Base-by-base conservation (phyloP, 2,113 vertebrate species). In the Pholis gunnellus region DNA sequence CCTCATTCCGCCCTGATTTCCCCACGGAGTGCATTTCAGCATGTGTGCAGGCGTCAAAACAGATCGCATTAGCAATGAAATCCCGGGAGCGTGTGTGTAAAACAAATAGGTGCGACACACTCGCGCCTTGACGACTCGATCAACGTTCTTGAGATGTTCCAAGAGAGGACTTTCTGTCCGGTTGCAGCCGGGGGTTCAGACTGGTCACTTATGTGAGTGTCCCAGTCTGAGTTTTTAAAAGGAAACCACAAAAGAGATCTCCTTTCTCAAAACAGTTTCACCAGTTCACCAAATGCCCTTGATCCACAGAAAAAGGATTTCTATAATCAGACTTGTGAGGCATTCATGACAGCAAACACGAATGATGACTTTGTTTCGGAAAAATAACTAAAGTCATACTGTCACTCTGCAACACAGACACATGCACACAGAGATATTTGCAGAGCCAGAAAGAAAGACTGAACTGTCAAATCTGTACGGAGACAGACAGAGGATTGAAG, bases 1-100 rank as follows among this genome's bases (percentile, higher is more conserved):
- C 69, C 52, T 76, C 77, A 73, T 14, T 79, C 50, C 56, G 57
- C 52, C 72, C 76, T 89, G 69, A 93, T 88, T 88, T 89, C 87
- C 82, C 85, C 34, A 67, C 22, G 75, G 87, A 85, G 64, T 36
- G 60, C 5, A 17, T 64, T 81, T 81, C 65, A 78, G 8, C 81
- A 74, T 70, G 63, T 71, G 46, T 63, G 74, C 73, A 34, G 50
- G 66, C 46, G 4, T 80, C 71, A 78, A 86, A 87, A 88, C 87
- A 87, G 4, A 68, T 54, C 0, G 5, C 18, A 17, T 46, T 75
- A 66, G 82, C 70, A 61, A 63, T 59, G 5, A 82, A 78, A n/a
- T 70, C 87, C 84, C 81, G 9, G 48, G 83, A 70, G 80, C 40
- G 15, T 50, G 25, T 46, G 9, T 73, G 29, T 70, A 38, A 65